A percentile compares a stretch with the other conserved stretches of the same genome.
phyloP scores from a whole-genome alignment of 2,113 vertebrate species.

The Clarias gariepinus region DNA sequence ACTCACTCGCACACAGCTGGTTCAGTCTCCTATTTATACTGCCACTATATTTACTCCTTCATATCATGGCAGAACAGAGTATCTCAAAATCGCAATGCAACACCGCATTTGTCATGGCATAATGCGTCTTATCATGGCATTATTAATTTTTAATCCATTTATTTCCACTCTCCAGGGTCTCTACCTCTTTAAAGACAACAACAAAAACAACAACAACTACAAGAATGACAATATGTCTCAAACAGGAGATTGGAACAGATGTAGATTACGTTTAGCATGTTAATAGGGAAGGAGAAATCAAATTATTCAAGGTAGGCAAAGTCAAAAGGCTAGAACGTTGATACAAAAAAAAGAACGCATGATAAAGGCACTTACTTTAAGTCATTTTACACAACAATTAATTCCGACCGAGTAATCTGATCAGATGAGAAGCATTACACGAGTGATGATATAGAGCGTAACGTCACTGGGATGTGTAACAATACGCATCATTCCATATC shows the following conservation, averaged over 20 bases:
- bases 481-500: too few species aligned
- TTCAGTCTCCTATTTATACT: conserved; percentile 33
- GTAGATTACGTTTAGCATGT: background rate
- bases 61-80: background rate
- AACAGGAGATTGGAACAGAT: background rate
- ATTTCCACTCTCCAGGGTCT: background rate
- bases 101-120: background rate
- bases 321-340: too few species aligned
- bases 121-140: background rate
- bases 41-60: conserved; percentile 30
- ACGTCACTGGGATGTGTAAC: too few species aligned
- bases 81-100: background rate
- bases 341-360: too few species aligned
- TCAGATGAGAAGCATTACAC: too few species aligned
- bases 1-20: background rate
- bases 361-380: too few species aligned
- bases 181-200: background rate
- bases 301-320: too few species aligned
- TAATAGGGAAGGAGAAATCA: too few species aligned
- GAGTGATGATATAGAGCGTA: too few species aligned
- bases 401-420: too few species aligned
- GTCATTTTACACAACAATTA: too few species aligned
- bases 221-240: background rate
- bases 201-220: background rate
- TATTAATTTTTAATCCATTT: background rate